Evolutionary conservation across 2,888 invertebrate species (phyloP).

Genomic region (Arenicola marina): DNA sequence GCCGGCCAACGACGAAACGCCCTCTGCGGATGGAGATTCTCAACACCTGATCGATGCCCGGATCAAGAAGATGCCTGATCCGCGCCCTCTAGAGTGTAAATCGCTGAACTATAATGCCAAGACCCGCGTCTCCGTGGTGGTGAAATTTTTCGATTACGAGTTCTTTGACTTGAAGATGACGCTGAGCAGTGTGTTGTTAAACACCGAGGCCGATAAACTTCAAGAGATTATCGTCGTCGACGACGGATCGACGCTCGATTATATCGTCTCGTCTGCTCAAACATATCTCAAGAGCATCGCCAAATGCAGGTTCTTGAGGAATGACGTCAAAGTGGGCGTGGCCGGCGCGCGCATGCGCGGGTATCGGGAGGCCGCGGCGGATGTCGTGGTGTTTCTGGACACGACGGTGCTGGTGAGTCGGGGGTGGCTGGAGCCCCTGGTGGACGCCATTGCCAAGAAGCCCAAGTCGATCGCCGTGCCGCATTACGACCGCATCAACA

Average conservation of each 20-base stretch:
- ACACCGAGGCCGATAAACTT: conserved; percentile 15
- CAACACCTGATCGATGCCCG: conserved; percentile 18
- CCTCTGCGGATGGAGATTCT: not conserved
- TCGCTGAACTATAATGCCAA: not conserved
- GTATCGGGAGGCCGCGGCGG: conserved; percentile 16
- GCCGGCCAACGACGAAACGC: not conserved
- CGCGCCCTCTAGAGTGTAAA: conserved; percentile 11
- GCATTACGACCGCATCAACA: conserved; percentile 30
- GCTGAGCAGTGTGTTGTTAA: conserved; percentile 25
- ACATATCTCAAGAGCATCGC: conserved; percentile 19
- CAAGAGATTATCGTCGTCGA: conserved; percentile 35
- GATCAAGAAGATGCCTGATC: conserved; percentile 21
- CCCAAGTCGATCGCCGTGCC: conserved; percentile 28
- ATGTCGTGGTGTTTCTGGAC: conserved; percentile 32
- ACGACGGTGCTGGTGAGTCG: conserved; percentile 20
- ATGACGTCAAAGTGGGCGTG: conserved; percentile 15
- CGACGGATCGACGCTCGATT: conserved; percentile 33
- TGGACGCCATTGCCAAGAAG: conserved; percentile 20
- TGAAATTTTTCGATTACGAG: conserved; percentile 35
- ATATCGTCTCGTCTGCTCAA: conserved; percentile 26
- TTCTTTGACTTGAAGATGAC: conserved; percentile 36
- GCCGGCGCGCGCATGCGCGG: conserved; percentile 24
- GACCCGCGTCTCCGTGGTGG: conserved; percentile 25
- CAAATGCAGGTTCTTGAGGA: conserved; percentile 18
- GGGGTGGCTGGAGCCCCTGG: conserved; percentile 35